Evolutionary conservation across 1,140 invertebrate genomes (phyloP).

Genomic region (Hyphantria cunea): DNA sequence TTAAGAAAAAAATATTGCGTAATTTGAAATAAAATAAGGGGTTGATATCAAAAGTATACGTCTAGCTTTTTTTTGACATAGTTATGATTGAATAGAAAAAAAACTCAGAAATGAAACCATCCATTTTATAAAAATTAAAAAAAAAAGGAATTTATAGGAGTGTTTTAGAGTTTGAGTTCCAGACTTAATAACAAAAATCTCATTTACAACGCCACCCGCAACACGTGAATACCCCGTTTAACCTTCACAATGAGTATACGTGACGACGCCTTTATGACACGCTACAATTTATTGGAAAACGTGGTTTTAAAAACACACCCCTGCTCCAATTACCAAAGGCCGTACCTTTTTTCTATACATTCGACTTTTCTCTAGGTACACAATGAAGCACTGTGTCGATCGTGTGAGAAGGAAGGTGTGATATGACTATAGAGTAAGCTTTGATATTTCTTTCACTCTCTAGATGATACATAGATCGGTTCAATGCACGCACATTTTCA

Average conservation of each 20-base stretch:
- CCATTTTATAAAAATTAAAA: no score
- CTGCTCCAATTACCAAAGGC: slow-evolving; percentile 30
- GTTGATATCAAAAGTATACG: no score
- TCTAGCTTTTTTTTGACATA: no score
- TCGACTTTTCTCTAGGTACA: neutral
- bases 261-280: slow-evolving; percentile 45
- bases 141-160: no score
- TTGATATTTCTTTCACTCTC: slow-evolving; percentile 16
- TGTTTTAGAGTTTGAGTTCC: neutral
- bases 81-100: no score
- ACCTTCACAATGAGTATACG: slow-evolving; percentile 42
- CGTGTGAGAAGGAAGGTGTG: slow-evolving; percentile 11
- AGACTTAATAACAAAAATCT: neutral
- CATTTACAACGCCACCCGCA: neutral
- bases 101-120: no score
- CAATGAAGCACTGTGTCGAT: slow-evolving; percentile 5
- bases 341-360: slow-evolving; percentile 15
- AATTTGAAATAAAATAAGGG: no score
- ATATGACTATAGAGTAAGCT: slow-evolving; percentile 22
- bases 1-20: no score
- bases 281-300: slow-evolving; percentile 48
- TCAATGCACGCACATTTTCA: slow-evolving; percentile 25
- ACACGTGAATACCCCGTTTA: slow-evolving; percentile 31
- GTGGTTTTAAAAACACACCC: slow-evolving; percentile 39
- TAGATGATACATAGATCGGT: slow-evolving; percentile 35